Base-by-base conservation (phyloP, 2,797 vertebrate species). In the Dendrocincla tyrannina region DNA sequence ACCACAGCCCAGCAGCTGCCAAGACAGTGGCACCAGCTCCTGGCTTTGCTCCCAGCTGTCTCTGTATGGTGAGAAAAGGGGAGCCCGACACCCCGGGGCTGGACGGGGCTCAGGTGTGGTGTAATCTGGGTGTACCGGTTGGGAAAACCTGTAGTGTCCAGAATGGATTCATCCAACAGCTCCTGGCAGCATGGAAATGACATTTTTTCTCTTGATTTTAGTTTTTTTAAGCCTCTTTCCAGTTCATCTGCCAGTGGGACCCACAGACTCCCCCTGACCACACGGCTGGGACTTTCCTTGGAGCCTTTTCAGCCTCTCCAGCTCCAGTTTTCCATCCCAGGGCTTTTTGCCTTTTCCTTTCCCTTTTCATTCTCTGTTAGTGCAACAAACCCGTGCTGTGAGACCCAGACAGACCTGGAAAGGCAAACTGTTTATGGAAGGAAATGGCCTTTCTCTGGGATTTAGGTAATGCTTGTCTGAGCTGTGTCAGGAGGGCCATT, bases 401-500 rank as follows among this genome's bases (percentile, higher is more conserved):
- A 73, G 58, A 30, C 10, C 35, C 60, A 13, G 60, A 9, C 2
- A 0, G 7, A 30, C 2, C 10, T 44, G 60, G 88, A 73, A 75
- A 72, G 24, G 9, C 44, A 49, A 72, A 67, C 6, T 63, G 69
- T 49, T 70, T 49, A 13, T 77, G 77, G 80, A 85, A 76, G 39
- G 67, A 68, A 52, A 11, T 3, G 5, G 22, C 1, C 0, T 44
- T 74, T 56, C 11, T 4, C 17, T 2, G 35, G 67, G 24, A 8
- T 87, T 87, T 42, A 2, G 22, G 39, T 11, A 4, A 17, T 3
- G 35, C 32, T 58, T 69, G 52, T 25, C 28, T 33, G 18, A 70
- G 80, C 68, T 0, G 0, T 7, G 2, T 1, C 1, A 17, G 42
- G 44, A 32, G 27, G n/a, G 11, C n/a, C 15, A 2, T 18, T 63